These are phyloP conservation scores for Poeciliopsis infans DNA, from an alignment of 2,797 vertebrate species.

Conservation along the genomic window DNA sequence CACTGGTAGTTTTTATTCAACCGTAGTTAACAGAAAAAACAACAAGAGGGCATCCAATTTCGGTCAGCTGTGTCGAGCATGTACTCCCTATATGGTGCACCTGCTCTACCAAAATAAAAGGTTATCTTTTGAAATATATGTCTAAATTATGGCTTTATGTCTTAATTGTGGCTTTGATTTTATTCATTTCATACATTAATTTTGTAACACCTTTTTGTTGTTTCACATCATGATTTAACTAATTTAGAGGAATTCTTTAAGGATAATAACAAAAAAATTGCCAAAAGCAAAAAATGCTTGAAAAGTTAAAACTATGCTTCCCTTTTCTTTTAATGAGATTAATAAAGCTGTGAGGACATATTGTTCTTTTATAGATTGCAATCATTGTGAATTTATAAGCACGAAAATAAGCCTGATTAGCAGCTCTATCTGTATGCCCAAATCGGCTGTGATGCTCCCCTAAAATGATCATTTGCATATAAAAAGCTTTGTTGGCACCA, in stretches of 20 bases:
- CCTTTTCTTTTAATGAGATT: constrained; percentile 1
- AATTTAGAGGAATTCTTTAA: neutral
- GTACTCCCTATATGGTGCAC: neutral
- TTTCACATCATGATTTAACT: neutral
- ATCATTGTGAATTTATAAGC: constrained; percentile 5
- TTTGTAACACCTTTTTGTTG: neutral
- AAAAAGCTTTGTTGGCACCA: constrained; percentile 5
- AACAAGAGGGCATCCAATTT: neutral
- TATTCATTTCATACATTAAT: too few relatives aligned
- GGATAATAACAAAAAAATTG: neutral
- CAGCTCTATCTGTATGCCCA: neutral
- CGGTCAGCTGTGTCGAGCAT: neutral
- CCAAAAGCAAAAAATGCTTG: neutral
- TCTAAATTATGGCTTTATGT: too few relatives aligned
- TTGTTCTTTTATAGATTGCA: constrained; percentile 6
- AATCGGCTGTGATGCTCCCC: neutral
- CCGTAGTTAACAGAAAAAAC: neutral
- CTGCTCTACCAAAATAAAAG: neutral
- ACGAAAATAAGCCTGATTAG: constrained; percentile 5
- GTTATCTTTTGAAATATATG: too few relatives aligned
- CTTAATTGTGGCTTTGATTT: too few relatives aligned
- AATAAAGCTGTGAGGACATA: neutral
- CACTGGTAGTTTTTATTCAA: neutral
- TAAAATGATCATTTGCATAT: constrained; percentile 9
- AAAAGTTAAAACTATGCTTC: neutral